Evolutionary conservation across 2,113 vertebrate genomes (phyloP).

Genomic region (Myrmophylax atrothorax): DNA sequence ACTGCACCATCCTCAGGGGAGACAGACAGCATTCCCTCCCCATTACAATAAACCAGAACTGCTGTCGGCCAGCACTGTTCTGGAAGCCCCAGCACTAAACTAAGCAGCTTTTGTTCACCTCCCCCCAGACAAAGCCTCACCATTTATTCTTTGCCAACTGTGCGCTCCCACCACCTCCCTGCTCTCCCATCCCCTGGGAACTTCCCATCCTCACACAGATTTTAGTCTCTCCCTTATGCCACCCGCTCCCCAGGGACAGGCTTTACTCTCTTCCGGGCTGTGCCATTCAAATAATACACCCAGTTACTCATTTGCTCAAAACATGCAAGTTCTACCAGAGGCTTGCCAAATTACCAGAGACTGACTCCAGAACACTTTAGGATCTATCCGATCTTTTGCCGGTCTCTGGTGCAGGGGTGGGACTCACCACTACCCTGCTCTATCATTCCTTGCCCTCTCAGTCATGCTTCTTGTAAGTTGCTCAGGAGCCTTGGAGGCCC

Average conservation of each 20-base stretch:
- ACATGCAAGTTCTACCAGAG: neutral
- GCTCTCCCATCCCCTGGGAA: neutral
- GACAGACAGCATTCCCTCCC: neutral
- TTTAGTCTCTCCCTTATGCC: neutral
- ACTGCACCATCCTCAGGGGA: neutral
- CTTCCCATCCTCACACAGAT: neutral
- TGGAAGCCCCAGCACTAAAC: neutral
- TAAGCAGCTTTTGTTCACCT: slow-evolving; percentile 28
- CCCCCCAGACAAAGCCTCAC: slow-evolving; percentile 43
- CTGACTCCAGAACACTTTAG: neutral
- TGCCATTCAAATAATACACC: neutral
- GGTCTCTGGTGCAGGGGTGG: neutral
- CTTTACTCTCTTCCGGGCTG: neutral
- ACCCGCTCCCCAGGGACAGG: neutral
- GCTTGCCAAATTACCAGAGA: neutral
- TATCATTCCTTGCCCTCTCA: neutral
- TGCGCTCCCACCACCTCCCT: neutral
- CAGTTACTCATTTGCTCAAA: neutral
- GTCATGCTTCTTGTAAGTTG: neutral
- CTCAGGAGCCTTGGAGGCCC: neutral
- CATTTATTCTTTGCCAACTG: slow-evolving; percentile 4
- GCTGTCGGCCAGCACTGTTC: neutral
- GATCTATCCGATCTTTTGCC: neutral
- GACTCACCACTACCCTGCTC: neutral
- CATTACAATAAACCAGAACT: neutral